Percentiles rank a stretch among this genome's conserved stretches.
phyloP scores from a whole-genome alignment of 1,140 invertebrate genomes.

The Bombus polaris region DNA sequence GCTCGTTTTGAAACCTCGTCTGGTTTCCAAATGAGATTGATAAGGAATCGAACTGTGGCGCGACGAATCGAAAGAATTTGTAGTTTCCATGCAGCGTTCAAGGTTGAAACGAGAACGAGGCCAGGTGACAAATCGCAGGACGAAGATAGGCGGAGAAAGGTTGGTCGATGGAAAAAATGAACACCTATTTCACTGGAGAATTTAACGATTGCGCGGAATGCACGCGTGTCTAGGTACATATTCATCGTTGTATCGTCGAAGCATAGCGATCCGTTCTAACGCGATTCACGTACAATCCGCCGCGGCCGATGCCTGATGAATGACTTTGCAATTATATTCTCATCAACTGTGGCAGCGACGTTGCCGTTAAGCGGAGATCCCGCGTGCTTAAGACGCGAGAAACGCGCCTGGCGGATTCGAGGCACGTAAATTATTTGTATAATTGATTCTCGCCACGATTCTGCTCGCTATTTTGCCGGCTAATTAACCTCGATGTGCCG shows the following conservation, averaged over 20 bases:
- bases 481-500: not conserved
- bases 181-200: constrained; percentile 4
- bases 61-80: not conserved
- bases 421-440: constrained; percentile 40
- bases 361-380: constrained; percentile 54
- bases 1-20: no score
- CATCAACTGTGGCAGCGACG: constrained; percentile 54
- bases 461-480: constrained; percentile 2
- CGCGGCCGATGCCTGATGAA: constrained; percentile 69
- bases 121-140: not conserved
- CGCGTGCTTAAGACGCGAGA: not conserved
- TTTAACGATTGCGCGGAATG: constrained; percentile 51
- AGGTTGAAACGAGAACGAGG: not conserved
- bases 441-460: constrained; percentile 33
- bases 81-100: not conserved
- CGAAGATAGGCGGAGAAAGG: not conserved
- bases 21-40: not conserved
- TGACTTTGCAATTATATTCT: constrained; percentile 73
- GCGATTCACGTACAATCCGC: constrained; percentile 54
- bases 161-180: no score
- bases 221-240: not conserved
- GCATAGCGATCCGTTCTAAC: constrained; percentile 60
- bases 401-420: not conserved
- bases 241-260: constrained; percentile 33
- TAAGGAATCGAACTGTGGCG: not conserved